A percentile compares a stretch with the other conserved stretches of the same genome.
Conservation (phyloP, 2,888 invertebrate species). For the Dorcus parallelipipedus region DNA sequence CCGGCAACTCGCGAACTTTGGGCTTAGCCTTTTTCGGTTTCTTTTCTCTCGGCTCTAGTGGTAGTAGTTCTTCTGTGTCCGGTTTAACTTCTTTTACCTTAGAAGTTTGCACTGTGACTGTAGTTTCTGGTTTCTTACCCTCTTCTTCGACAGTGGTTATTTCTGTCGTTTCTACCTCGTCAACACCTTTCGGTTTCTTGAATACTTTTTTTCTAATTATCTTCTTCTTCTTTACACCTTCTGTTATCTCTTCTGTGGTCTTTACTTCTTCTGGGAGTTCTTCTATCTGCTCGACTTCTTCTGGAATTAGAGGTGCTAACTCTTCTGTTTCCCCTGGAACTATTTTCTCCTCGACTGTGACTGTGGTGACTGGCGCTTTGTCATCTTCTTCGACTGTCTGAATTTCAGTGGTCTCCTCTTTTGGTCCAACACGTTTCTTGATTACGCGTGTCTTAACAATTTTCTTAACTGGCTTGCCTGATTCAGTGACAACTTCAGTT, state of each 20-base stretch:
- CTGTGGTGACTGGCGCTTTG: slow-evolving; percentile 41
- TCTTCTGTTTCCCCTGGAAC: slow-evolving; percentile 16
- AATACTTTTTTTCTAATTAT: slow-evolving; percentile 29
- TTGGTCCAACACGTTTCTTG: slow-evolving; percentile 22
- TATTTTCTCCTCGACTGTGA: slow-evolving; percentile 29
- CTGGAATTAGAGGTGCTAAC: background rate
- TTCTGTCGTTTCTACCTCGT: slow-evolving; percentile 29
- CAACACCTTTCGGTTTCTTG: slow-evolving; percentile 33
- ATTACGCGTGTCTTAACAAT: slow-evolving; percentile 26
- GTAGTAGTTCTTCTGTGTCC: slow-evolving; percentile 16
- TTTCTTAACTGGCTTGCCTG: slow-evolving; percentile 36
- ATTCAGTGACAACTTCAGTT: slow-evolving; percentile 38
- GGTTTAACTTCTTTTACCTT: slow-evolving; percentile 17
- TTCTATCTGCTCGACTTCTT: slow-evolving; percentile 25
- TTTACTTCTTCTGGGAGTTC: slow-evolving; percentile 34
- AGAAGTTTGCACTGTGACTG: slow-evolving; percentile 30
- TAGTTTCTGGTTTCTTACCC: slow-evolving; percentile 42
- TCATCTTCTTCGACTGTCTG: slow-evolving; percentile 34
- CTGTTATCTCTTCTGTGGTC: slow-evolving; percentile 34
- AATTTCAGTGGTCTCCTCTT: slow-evolving; percentile 39
- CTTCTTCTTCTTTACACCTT: slow-evolving; percentile 27
- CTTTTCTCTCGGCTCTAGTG: slow-evolving; percentile 13
- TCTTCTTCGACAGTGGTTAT: slow-evolving; percentile 42
- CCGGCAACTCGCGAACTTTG: slow-evolving; percentile 30
- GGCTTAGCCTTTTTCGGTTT: slow-evolving; percentile 45